phyloP scores from a whole-genome alignment of 2,113 vertebrate genomes.

The Pterocles gutturalis region DNA sequence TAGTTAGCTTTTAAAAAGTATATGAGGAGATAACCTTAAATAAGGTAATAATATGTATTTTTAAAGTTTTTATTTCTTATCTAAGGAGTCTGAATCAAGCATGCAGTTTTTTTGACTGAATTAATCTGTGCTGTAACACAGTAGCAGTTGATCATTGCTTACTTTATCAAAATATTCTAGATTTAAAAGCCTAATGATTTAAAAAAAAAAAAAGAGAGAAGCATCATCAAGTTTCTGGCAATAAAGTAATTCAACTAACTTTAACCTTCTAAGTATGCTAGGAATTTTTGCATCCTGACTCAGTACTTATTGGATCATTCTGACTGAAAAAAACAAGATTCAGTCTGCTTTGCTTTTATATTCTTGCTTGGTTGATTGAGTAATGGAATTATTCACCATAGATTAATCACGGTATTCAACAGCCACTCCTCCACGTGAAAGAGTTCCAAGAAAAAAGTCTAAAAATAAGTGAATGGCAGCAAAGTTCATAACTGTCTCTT shows the following conservation, averaged over 20 bases:
- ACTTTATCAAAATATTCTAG: not conserved
- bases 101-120: not conserved
- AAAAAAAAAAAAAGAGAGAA: not conserved
- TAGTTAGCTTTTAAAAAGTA: not conserved
- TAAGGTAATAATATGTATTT: not conserved
- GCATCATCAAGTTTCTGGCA: fast-evolving
- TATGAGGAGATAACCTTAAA: not conserved
- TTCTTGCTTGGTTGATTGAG: not conserved
- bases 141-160: not conserved
- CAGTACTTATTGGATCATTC: not conserved
- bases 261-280: not conserved
- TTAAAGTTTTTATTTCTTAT: not conserved
- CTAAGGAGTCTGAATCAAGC: not conserved
- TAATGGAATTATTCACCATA: not conserved
- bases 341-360: not conserved
- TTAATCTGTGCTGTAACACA: not conserved
- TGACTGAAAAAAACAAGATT: not conserved
- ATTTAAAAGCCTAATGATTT: not conserved
- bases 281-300: not conserved
- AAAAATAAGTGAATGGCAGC: not conserved
- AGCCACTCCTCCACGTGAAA: not conserved
- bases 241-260: not conserved
- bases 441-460: not conserved
- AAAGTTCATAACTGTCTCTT: not conserved
- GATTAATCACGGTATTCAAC: not conserved